Evolutionary conservation across 2,888 invertebrate genomes (phyloP).

Genomic region (Geophilus truncorum): DNA sequence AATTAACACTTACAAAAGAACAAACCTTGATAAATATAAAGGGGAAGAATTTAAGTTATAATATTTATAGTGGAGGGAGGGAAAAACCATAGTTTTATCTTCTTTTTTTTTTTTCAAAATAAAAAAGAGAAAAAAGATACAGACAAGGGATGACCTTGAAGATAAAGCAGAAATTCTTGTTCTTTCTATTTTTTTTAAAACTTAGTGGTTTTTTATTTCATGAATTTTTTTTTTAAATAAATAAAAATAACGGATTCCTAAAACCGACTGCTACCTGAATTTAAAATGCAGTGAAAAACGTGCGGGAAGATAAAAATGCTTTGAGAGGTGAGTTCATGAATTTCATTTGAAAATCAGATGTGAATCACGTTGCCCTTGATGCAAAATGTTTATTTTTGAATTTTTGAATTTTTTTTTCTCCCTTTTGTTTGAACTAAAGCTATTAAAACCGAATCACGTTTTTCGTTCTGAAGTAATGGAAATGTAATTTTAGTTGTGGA

Average conservation of each 20-base stretch:
- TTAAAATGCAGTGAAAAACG: not conserved
- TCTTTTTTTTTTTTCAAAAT: no score
- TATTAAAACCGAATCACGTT: no score
- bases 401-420: not conserved
- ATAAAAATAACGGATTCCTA: not conserved
- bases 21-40: not conserved
- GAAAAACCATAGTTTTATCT: not conserved
- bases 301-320: no score
- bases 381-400: not conserved
- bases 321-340: not conserved
- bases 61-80: not conserved
- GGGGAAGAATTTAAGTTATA: not conserved
- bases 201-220: not conserved
- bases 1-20: not conserved
- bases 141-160: not conserved
- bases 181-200: not conserved
- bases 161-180: constrained; percentile 17
- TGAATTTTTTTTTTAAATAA: not conserved
- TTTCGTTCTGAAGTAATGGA: no score
- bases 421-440: no score
- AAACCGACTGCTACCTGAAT: not conserved
- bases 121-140: not conserved
- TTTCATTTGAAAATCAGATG: not conserved
- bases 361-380: no score
- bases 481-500: no score